A percentile compares a stretch with the other conserved stretches of the same genome.
Conservation (phyloP, 2,888 invertebrate species). For the Merodon equestris region DNA sequence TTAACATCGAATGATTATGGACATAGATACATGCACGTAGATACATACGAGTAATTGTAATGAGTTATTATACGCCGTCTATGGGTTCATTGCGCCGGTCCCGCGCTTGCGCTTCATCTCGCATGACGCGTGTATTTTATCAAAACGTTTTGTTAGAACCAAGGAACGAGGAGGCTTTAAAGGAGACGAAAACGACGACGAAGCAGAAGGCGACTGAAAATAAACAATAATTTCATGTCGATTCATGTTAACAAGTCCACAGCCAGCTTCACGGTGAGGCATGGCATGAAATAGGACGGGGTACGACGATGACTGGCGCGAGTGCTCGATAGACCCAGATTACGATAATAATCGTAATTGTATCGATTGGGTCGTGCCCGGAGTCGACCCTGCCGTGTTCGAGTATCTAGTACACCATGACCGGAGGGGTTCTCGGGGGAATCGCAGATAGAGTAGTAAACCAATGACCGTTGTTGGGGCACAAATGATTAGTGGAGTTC, state of each 20-base stretch:
- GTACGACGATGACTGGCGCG: background rate
- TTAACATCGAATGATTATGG: slow-evolving; percentile 65
- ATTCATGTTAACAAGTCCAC: slow-evolving; percentile 41
- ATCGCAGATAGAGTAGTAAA: too few relatives aligned
- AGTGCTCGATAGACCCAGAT: slow-evolving; percentile 53
- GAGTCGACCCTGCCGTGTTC: slow-evolving; percentile 55
- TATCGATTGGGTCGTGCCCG: slow-evolving; percentile 68
- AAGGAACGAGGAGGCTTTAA: too few relatives aligned
- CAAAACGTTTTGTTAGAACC: slow-evolving; percentile 37
- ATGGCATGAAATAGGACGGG: slow-evolving; percentile 15
- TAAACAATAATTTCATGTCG: slow-evolving; percentile 57
- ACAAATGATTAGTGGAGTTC: slow-evolving; percentile 59
- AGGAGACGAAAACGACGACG: too few relatives aligned
- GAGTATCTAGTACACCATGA: slow-evolving; percentile 54
- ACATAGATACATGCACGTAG: slow-evolving; percentile 32
- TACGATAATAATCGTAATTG: slow-evolving; percentile 66
- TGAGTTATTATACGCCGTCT: slow-evolving; percentile 51
- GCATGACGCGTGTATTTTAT: slow-evolving; percentile 61
- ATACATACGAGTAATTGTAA: slow-evolving; percentile 68
- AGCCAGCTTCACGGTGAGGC: slow-evolving; percentile 15
- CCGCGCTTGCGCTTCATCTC: slow-evolving; percentile 7
- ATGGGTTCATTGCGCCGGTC: slow-evolving; percentile 54
- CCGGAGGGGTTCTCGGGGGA: background rate
- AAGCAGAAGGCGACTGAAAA: slow-evolving; percentile 4
- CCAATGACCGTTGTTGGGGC: slow-evolving; percentile 39